Percentiles rank a stretch among this genome's conserved stretches.
These are phyloP conservation scores for Erpornis zantholeuca DNA, from an alignment of 2,113 vertebrate species.

Conservation along the genomic window DNA sequence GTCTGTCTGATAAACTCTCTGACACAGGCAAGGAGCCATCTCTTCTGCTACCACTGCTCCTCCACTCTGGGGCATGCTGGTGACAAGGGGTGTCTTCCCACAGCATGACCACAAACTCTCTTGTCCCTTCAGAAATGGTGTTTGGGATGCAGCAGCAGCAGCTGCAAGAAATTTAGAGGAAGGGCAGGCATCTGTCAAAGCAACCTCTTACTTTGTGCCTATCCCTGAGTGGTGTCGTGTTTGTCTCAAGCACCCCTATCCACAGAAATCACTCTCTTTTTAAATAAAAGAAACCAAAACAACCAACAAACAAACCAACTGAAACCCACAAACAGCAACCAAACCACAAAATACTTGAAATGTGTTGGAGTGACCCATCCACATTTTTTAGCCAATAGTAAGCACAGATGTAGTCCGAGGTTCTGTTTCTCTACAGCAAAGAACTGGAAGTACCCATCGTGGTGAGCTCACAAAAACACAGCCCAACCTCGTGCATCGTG, in stretches of 20 bases:
- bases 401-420: not conserved
- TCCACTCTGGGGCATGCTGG: not conserved
- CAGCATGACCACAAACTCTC: accelerated
- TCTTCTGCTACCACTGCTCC: not conserved
- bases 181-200: not conserved
- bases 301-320: not conserved
- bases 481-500: accelerated
- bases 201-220: not conserved
- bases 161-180: not conserved
- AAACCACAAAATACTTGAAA: not conserved
- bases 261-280: not conserved
- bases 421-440: not conserved
- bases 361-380: not conserved
- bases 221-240: not conserved
- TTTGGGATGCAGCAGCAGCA: not conserved
- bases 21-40: not conserved
- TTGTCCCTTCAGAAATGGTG: not conserved
- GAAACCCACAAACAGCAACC: not conserved
- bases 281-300: not conserved
- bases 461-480: not conserved
- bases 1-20: not conserved
- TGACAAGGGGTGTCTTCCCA: not conserved
- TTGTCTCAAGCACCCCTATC: not conserved
- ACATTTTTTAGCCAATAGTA: not conserved
- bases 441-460: accelerated